Evolutionary conservation across 2,113 vertebrate species (phyloP).

Genomic region (Eira barbara): DNA sequence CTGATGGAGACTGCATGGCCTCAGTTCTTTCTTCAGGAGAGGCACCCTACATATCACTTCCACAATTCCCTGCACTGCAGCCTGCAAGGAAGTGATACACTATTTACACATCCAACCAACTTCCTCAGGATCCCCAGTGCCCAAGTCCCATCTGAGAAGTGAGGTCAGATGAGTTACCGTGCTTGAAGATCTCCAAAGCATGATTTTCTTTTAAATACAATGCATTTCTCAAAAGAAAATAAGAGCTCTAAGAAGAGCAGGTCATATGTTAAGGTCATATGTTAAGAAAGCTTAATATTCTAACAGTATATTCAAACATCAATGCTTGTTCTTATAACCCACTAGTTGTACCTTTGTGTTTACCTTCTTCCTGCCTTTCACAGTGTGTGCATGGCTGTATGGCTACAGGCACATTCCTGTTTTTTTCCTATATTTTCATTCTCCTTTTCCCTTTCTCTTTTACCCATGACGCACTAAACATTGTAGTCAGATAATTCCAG

Average conservation of each 20-base stretch:
- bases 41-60: background rate
- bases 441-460: background rate
- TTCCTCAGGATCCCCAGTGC: background rate
- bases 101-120: background rate
- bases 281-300: background rate
- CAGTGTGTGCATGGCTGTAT: background rate
- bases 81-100: background rate
- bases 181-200: background rate
- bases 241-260: background rate
- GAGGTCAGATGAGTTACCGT: background rate
- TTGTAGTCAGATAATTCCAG: background rate
- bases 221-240: background rate
- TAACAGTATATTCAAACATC: background rate
- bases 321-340: background rate
- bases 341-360: background rate
- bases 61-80: background rate
- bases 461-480: background rate
- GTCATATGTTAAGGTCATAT: background rate
- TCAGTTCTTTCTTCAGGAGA: background rate
- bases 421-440: background rate
- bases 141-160: background rate
- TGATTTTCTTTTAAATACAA: background rate
- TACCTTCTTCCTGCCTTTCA: background rate
- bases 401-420: background rate
- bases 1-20: background rate